Base-by-base conservation (phyloP, 1,140 invertebrate genomes). In the Episyrphus balteatus region DNA sequence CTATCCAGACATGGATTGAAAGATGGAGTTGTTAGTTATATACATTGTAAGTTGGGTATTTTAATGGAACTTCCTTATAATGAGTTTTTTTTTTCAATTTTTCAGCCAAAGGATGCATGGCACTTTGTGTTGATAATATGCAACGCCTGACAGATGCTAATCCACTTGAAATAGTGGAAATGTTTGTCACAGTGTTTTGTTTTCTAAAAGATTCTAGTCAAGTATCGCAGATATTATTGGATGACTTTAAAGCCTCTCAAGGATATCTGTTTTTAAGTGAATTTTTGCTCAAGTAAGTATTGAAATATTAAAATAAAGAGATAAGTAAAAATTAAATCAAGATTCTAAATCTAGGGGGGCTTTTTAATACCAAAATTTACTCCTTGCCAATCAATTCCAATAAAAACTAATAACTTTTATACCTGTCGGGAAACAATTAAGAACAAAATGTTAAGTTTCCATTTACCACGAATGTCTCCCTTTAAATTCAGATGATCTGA, bases 171-270 rank as follows among this genome's bases (percentile, higher is more conserved):
- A 82, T 96, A 51, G 90, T 96, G 12, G 92, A 98, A 73, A 97
- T 98, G 92, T 94, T 98, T 74, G 90, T 95, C 31, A 93, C 92
- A 12, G 84, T 98, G 30, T 96, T 98, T 73, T 97, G 93, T 75
- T 95, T 98, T 69, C 76, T 98, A 42, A 97, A 97, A 75, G 93
- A 98, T 67, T 98, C 93, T n/a, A 92, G 92, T 71, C 92, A 95
- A 69, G 86, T 95, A 44, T 94, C 92, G 49, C 90, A 94, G 70
- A 82, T 84, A 53, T 74, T 99, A 51, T 68, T 98, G 52, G 95
- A 98, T 68, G 95, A 98, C 71, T 98, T 99, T 73, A 80, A 87
- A 51, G 80, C 86, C 47, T 90, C 88, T 59, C 89, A 97, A 65
- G 95, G 95, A 52, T 99, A 98, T 72, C 75, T 84, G 41, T 96